Evolutionary conservation across 2,113 vertebrate species (phyloP), one percentile per base, ranked within the genome.

Genomic region (Ailurus styani): DNA sequence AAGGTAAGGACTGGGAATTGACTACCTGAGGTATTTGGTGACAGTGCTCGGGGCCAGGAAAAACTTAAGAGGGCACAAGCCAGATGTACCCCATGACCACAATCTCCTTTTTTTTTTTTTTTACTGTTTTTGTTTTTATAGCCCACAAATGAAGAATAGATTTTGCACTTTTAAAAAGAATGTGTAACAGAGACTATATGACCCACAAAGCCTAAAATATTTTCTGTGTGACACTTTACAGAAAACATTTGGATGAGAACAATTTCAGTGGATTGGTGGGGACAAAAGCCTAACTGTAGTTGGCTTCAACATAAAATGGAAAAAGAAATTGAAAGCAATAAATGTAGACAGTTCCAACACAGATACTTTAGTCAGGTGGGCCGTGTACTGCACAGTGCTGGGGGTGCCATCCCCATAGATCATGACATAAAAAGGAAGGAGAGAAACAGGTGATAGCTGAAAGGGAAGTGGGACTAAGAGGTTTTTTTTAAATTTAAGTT

Each of bases 401-500:
- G 9, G 15, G 12, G 12, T 84, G 15, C 47, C 37, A 77, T 84
- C 83, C 37, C 29, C 12, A 7, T 66, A 77, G 57, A 90, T 70
- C 12, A 27, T 77, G 47, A 17, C 57, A 37, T 64, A 64, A 66
- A 90, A 90, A 47, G 15, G 66, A 83, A 84, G n/a, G n/a, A 90
- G 29, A 95, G 79, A 52, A 83, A 66, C 13, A 52, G 42, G 21
- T 23, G 52, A 3, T 87, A 91, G 15, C 62, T 91, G 20, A 94
- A 95, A 83, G 57, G 66, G 21, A 94, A 85, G 7, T 90, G 55
- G 45, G 54, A 66, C 93, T 93, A 66, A 68, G 29, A 89, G 18
- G 31, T 68, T 60, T 89, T 23, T 20, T 96, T 93, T 88, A 70
- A 92, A 85, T 91, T 91, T 87, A 68, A 91, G 64, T 82, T 86